These are phyloP conservation scores for Phymorhynchus buccinoides DNA, from an alignment of 1,140 invertebrate species.

Conservation along the genomic window DNA sequence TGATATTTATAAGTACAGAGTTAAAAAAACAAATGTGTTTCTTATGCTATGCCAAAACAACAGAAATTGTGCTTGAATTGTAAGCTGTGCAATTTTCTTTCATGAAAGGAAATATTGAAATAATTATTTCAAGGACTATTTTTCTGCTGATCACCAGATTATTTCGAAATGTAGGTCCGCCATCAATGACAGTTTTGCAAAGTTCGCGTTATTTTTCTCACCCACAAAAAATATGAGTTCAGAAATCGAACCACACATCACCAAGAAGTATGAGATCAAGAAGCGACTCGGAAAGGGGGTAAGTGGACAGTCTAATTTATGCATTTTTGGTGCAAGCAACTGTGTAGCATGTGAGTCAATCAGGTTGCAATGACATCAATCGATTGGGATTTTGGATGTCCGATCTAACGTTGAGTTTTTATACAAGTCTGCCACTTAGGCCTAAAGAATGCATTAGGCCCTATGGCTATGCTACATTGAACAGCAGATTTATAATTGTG, in stretches of 20 bases:
- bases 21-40: background rate
- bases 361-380: no score
- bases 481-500: no score
- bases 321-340: background rate
- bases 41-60: background rate
- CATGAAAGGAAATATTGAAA: background rate
- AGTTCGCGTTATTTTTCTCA: constrained; percentile 22
- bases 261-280: constrained; percentile 89
- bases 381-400: no score
- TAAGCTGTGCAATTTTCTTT: background rate
- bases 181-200: constrained; percentile 47
- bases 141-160: background rate
- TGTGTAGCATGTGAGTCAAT: background rate
- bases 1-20: background rate
- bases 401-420: no score
- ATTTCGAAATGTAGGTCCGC: constrained; percentile 44
- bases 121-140: background rate
- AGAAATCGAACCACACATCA: constrained; percentile 90
- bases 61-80: background rate
- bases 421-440: no score
- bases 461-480: no score
- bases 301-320: constrained; percentile 58
- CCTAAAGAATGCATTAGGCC: no score
- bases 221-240: constrained; percentile 64
- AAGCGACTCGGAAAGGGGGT: constrained; percentile 93